Base-by-base conservation (phyloP, 2,113 vertebrate genomes). In the Helogale parvula region DNA sequence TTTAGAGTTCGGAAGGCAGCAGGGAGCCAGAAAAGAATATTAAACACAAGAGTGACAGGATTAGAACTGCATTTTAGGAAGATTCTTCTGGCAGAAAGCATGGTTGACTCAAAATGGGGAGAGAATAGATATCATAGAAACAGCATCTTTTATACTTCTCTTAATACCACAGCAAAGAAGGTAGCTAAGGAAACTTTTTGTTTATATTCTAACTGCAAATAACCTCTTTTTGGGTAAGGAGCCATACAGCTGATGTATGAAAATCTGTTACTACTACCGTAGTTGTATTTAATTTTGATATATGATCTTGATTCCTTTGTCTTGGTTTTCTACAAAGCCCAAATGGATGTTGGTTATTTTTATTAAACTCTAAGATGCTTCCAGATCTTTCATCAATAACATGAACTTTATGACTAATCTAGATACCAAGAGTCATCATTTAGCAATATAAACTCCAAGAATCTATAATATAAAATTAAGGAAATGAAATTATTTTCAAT, bases 401-500 rank as follows among this genome's bases (percentile, higher is more conserved):
- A 72, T 76, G 15, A 96, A 84, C 47, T 87, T 95, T 72, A 80
- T 69, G 76, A 69, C 47, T 84, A 27, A 83, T 65, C 35, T 93
- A 90, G 77, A 80, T 27, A 74, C 41, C 47, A 77, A 54, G 27
- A 80, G n/a, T 91, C 72, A 83, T 80, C 63, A n/a, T 79, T 68
- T 86, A 45, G 60, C 9, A 17, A 69, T 15, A 71, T 29, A 85
- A 57, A 65, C 3, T 33, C 14, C 5, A 87, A 96, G 45, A 93
- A 83, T 90, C 50, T 82, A 68, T 69, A 41, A 79, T 50, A 89
- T 68, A 35, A 97, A 95, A 95, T 83, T 68, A 91, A 91, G 23
- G 52, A 88, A 97, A 88, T 50, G 8, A 93, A 94, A 87, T 92
- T 89, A 25, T 88, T 77, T 94, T 85, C 66, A 90, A 47, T 88